Percentiles rank a stretch among this genome's conserved stretches.
Conservation (phyloP, 92 coral and sea anemone genomes). For the Paragorgia papillata region DNA sequence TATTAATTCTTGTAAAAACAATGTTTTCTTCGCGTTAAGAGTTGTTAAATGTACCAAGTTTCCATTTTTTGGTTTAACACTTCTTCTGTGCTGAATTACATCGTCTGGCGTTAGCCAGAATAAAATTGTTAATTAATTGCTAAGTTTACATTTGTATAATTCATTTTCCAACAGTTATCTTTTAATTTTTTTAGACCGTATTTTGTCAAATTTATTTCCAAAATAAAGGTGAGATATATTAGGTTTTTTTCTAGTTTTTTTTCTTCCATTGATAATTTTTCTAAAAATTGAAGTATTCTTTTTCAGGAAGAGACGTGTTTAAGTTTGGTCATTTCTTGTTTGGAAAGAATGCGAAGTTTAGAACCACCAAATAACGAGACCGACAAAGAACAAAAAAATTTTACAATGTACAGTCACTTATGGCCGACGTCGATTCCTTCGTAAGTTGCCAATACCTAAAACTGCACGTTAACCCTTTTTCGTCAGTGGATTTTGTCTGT, state of each 20-base stretch:
- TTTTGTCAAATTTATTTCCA: constrained; percentile 54
- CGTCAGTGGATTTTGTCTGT: no score
- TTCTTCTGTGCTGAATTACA: no score
- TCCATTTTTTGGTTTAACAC: no score
- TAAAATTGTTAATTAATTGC: no score
- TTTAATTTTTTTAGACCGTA: constrained; percentile 40
- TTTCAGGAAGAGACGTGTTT: constrained; percentile 83
- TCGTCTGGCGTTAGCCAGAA: no score
- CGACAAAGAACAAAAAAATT: constrained; percentile 63
- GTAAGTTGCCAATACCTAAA: constrained; percentile 70
- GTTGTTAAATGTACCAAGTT: no score
- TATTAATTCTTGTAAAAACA: no score
- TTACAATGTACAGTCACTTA: constrained; percentile 76
- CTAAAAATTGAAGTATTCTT: neutral
- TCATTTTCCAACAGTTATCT: neutral
- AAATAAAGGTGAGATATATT: constrained; percentile 53
- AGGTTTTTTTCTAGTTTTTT: neutral
- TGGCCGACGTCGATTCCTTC: constrained; percentile 96
- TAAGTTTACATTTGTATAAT: no score
- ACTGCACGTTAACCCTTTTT: neutral
- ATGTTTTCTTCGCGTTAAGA: no score
- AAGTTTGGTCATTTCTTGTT: constrained; percentile 78
- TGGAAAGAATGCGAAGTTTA: constrained; percentile 66
- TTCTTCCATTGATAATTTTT: neutral
- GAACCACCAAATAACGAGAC: constrained; percentile 61